A percentile compares a stretch with the other conserved stretches of the same genome.
phyloP scores from a whole-genome alignment of 1,140 invertebrate species.

The Zaprionus inermis region DNA sequence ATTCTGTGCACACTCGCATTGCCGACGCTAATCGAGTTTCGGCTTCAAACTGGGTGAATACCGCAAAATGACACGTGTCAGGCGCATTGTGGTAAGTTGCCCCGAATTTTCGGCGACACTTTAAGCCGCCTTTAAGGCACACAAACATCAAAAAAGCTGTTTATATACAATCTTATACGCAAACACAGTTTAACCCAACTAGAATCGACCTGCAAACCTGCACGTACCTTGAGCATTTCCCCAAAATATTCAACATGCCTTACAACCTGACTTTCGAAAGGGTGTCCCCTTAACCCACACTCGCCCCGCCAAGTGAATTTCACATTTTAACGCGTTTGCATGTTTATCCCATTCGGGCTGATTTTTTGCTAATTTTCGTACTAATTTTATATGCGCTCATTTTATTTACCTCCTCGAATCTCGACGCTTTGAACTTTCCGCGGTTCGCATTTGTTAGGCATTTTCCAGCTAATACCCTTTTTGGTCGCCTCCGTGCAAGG shows the following conservation, averaged over 20 bases:
- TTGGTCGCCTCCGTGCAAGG: neutral
- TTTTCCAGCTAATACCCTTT: constrained; percentile 5
- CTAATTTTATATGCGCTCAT: constrained; percentile 61
- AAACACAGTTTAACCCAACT: constrained; percentile 16
- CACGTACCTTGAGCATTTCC: constrained; percentile 32
- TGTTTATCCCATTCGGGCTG: constrained; percentile 36
- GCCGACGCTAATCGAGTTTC: constrained; percentile 46
- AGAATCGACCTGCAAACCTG: constrained; percentile 4
- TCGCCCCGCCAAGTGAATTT: constrained; percentile 48
- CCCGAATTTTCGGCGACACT: neutral
- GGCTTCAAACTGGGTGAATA: constrained; percentile 74
- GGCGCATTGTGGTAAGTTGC: constrained; percentile 77
- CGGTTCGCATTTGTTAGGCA: constrained; percentile 22
- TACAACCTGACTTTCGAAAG: neutral
- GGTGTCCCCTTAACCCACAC: constrained; percentile 8
- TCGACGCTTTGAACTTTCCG: constrained; percentile 60
- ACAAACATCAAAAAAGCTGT: constrained; percentile 10
- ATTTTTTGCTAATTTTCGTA: constrained; percentile 41
- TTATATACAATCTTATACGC: constrained; percentile 14
- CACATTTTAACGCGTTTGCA: constrained; percentile 72
- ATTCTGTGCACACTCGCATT: constrained; percentile 29
- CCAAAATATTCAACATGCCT: constrained; percentile 30
- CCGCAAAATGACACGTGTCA: constrained; percentile 81
- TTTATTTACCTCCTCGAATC: constrained; percentile 53
- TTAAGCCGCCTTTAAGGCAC: constrained; percentile 35